Conservation (phyloP, 2,888 invertebrate genomes). For the Acrobasis repandana region DNA sequence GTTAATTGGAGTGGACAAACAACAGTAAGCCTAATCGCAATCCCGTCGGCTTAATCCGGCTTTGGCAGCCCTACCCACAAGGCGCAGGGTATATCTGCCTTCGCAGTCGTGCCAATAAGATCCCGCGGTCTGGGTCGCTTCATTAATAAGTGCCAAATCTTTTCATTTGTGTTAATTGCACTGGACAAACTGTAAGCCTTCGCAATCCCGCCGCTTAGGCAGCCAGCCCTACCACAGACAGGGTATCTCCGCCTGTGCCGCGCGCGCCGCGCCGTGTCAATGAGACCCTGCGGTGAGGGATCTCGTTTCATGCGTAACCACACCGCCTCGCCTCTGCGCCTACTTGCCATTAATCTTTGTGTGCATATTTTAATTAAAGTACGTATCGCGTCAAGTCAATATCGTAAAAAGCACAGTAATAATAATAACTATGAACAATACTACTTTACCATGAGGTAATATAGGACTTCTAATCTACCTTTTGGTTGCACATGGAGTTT, state of each 20-base stretch:
- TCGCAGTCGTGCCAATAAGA: constrained; percentile 9
- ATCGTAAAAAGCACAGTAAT: too few relatives aligned
- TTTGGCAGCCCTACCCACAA: neutral
- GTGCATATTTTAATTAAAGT: neutral
- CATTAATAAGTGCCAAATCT: neutral
- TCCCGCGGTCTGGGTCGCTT: constrained; percentile 4
- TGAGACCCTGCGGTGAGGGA: constrained; percentile 8
- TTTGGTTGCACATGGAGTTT: too few relatives aligned
- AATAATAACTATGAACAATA: too few relatives aligned
- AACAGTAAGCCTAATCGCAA: too few relatives aligned
- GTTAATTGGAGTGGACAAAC: too few relatives aligned
- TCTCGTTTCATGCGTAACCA: constrained; percentile 9
- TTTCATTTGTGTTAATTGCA: neutral
- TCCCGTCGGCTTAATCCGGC: too few relatives aligned
- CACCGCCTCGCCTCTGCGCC: constrained; percentile 1
- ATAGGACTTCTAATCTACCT: too few relatives aligned
- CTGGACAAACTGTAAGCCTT: too few relatives aligned
- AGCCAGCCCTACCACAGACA: neutral
- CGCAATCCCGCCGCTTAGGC: too few relatives aligned
- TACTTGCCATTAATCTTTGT: neutral
- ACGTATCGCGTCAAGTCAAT: neutral
- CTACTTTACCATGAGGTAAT: too few relatives aligned
- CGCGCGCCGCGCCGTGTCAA: constrained; percentile 12
- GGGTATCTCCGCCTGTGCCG: neutral
- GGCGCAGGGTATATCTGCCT: neutral